These are phyloP conservation scores for Trichogramma pretiosum DNA, from an alignment of 1,140 invertebrate genomes.

Conservation along the genomic window DNA sequence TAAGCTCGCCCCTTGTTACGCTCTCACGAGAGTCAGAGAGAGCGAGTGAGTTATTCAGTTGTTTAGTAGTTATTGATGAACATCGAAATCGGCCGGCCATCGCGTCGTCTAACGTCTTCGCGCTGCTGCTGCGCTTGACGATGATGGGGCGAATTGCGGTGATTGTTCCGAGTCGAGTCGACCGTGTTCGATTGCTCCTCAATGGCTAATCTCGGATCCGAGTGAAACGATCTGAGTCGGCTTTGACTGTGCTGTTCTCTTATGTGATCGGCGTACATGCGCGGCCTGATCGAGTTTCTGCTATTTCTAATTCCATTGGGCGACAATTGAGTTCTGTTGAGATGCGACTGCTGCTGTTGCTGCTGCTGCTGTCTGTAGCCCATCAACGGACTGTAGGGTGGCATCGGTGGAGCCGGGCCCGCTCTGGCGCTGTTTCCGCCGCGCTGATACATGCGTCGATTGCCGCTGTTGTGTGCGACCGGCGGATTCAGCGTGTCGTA, in stretches of 20 bases:
- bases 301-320: conserved; percentile 3
- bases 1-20: too few species aligned
- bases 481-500: conserved; percentile 3
- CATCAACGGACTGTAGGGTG: too few species aligned
- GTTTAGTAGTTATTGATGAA: conserved; percentile 31
- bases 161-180: not conserved
- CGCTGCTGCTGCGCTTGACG: not conserved
- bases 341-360: not conserved
- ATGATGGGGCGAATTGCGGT: not conserved
- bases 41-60: too few species aligned
- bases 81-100: conserved; percentile 33
- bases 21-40: too few species aligned
- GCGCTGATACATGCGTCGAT: not conserved
- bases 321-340: not conserved
- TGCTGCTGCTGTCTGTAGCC: conserved; percentile 3
- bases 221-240: conserved; percentile 32
- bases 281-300: conserved; percentile 26
- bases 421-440: not conserved
- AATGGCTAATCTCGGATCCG: conserved; percentile 33
- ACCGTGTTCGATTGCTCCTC: conserved; percentile 23
- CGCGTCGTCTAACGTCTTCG: conserved; percentile 16
- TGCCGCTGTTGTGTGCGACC: not conserved
- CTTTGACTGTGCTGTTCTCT: conserved; percentile 26
- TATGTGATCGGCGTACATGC: conserved; percentile 33
- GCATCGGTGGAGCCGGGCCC: too few species aligned